These are phyloP conservation scores for Thalassarche chlororhynchos DNA, from an alignment of 2,113 vertebrate genomes.

Conservation along the genomic window DNA sequence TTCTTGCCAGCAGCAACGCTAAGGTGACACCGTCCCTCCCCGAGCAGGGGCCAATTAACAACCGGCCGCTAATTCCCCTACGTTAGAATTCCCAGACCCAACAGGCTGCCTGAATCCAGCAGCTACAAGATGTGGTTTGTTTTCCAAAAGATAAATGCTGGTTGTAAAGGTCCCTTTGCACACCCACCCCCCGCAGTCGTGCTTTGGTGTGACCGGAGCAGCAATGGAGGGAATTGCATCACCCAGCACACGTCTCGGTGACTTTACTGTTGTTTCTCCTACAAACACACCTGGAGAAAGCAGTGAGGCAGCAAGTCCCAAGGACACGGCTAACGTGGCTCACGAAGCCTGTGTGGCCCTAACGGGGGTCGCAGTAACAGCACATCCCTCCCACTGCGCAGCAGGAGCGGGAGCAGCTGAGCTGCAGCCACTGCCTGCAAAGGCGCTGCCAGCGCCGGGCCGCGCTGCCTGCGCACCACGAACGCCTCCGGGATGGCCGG, in stretches of 20 bases:
- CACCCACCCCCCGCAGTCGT: background rate
- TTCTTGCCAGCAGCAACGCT: background rate
- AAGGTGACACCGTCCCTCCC: background rate
- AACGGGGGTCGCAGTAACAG: background rate
- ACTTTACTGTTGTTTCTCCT: background rate
- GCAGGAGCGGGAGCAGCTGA: accelerated
- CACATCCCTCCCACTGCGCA: background rate
- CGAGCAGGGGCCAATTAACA: background rate
- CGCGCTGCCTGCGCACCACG: accelerated
- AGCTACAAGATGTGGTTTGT: background rate
- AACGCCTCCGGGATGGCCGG: background rate
- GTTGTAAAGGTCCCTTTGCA: background rate
- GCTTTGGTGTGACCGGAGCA: accelerated
- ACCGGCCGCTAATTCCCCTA: background rate
- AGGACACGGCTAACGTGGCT: background rate
- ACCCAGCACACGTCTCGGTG: accelerated
- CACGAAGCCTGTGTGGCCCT: accelerated
- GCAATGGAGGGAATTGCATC: background rate
- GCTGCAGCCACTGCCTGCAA: background rate
- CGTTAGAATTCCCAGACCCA: background rate
- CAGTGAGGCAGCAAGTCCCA: background rate
- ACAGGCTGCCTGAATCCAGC: background rate
- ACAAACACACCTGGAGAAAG: conserved; percentile 29
- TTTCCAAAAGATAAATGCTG: background rate
- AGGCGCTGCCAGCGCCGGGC: background rate